Evolutionary conservation across 2,888 invertebrate species (phyloP).

Genomic region (Drosophila multiciliata): DNA sequence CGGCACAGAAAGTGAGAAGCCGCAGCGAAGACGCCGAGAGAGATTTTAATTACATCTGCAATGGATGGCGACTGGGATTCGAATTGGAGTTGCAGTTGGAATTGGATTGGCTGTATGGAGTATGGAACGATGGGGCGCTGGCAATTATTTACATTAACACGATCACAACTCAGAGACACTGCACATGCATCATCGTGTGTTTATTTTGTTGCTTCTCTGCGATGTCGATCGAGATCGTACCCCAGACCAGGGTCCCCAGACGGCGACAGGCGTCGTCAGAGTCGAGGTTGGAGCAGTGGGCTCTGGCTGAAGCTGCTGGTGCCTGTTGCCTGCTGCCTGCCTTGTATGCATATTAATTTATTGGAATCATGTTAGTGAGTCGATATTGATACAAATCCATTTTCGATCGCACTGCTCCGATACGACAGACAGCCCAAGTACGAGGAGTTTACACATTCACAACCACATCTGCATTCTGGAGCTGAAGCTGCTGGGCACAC

Average conservation of each 20-base stretch:
- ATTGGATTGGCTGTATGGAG: constrained; percentile 2
- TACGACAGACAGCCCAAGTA: constrained; percentile 43
- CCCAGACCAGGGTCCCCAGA: constrained; percentile 36
- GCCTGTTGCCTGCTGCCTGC: constrained; percentile 45
- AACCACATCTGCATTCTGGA: constrained; percentile 28
- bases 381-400: constrained; percentile 85
- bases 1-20: constrained; percentile 67
- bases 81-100: constrained; percentile 12
- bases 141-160: constrained; percentile 85
- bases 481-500: constrained; percentile 37
- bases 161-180: constrained; percentile 83
- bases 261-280: constrained; percentile 46
- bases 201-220: constrained; percentile 25
- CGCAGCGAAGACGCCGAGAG: constrained; percentile 31
- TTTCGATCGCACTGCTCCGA: constrained; percentile 81
- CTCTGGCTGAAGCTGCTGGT: constrained; percentile 17
- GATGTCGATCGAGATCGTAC: constrained; percentile 75
- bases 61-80: constrained; percentile 41
- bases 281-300: constrained; percentile 43
- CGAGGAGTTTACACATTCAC: constrained; percentile 24
- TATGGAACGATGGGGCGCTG: constrained; percentile 56
- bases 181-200: constrained; percentile 83
- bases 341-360: constrained; percentile 84
- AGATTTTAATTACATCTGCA: constrained; percentile 83
- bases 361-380: constrained; percentile 85